Evolutionary conservation across 2,113 vertebrate genomes (phyloP), one percentile per base, ranked within the genome.

Genomic region (Hippolais icterina): DNA sequence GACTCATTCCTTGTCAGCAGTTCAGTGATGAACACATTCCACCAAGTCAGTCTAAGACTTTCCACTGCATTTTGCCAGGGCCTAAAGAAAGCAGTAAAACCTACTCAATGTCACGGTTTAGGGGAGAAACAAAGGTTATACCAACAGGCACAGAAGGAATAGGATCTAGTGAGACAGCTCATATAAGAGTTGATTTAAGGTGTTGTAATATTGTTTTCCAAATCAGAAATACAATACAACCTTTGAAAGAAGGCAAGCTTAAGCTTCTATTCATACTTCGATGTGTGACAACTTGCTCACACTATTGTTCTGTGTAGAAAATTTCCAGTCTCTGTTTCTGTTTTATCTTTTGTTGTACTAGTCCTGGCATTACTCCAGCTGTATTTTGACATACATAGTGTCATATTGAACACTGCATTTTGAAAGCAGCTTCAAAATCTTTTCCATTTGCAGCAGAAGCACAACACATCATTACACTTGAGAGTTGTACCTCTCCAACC

Each of bases 381-480:
- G 53, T 75, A 89, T 72, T 91, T 52, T 87, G 84, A 93, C 78
- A 85, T 39, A 47, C 27, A 46, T 13, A 64, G 35, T 37, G 57
- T 52, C 47, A 68, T 29, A 56, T 60, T 82, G 76, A 84, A 87
- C 33, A 28, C 3, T 25, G 42, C 37, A 15, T 42, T 87, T 81
- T 60, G 44, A 96, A 82, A 87, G 64, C 65, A 25, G 39, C 52
- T 89, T 93, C 53, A 54, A 64, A 91, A 82, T 69, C 69, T 64
- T 90, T 77, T 64, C 53, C 57, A 47, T 74, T 87, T 72, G 53
- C 69, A 84, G 31, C 52, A 77, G 87, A 69, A 91, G 35, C n/a
- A 72, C 63, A 69, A 70, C 18, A 52, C 23, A 50, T 35, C 19
- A 15, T 66, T 59, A 57, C 37, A 46, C 29, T 56, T 77, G 27